Base-by-base conservation (phyloP, 2,113 vertebrate species). In the Seriola quinqueradiata region DNA sequence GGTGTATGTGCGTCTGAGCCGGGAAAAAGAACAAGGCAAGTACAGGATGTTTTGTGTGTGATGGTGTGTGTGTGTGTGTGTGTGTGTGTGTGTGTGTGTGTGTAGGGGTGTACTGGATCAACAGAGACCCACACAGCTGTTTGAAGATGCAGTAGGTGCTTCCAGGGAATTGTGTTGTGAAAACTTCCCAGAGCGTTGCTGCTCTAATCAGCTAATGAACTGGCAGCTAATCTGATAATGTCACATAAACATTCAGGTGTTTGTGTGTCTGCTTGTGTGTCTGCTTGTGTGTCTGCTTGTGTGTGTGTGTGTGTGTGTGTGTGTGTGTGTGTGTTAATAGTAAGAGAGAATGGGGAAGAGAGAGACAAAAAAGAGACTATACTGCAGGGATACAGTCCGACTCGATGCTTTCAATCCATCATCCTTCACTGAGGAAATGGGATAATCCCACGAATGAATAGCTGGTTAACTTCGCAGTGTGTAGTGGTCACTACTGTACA, bases 331-430 rank as follows among this genome's bases (percentile, higher is more conserved):
- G 38, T 38, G 38, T 38, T 38, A 38, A 38, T 38, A 7, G 38
- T 38, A 28, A 40, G 14, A 61, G 3, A 71, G 11, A 70, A 34
- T 1, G 12, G 3, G 23, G 4, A 7, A 23, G 11, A 69, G 58
- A 23, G 44, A 42, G 13, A 69, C 4, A 71, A 25, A 25, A 16
- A 4, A 10, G 0, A 48, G 23, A 28, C 38, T 23, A 58, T 16
- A 11, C 21, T 1, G 7, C 25, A 3, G 79, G 58, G 74, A 73
- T 16, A 64, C 3, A 63, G 61, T 17, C 19, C 4, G 8, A 63
- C 28, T 65, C 55, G 32, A 44, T 81, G 50, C 2, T 19, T 74
- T 75, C 63, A 79, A 83, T 83, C 82, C 78, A 85, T 80, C 63
- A 78, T 71, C 67, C 48, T 14, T 42, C 65, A 57, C 11, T 36